These are phyloP conservation scores for Neuroterus valhalla DNA, from an alignment of 1,140 invertebrate genomes.

Conservation along the genomic window DNA sequence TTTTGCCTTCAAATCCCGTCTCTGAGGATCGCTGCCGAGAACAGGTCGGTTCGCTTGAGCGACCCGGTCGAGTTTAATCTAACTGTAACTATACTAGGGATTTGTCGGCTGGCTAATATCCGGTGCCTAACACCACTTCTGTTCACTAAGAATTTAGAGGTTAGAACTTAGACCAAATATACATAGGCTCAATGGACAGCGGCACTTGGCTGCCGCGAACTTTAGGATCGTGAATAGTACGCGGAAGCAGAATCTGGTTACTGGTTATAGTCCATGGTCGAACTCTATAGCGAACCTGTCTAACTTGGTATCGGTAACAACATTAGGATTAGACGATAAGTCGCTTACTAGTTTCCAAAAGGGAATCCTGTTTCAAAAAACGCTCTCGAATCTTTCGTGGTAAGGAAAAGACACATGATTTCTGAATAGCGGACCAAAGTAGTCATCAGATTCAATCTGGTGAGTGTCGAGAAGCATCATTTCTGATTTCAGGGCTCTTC, in stretches of 20 bases:
- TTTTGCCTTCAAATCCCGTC: slow-evolving; percentile 17
- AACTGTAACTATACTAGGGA: slow-evolving; percentile 63
- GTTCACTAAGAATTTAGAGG: slow-evolving; percentile 44
- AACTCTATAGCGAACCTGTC: background rate
- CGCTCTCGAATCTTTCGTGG: slow-evolving; percentile 42
- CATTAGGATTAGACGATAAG: slow-evolving; percentile 32
- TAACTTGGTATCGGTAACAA: slow-evolving; percentile 18
- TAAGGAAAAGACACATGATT: slow-evolving; percentile 17
- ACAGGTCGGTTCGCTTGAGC: slow-evolving; percentile 60
- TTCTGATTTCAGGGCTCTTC: too few species aligned
- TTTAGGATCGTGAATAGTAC: slow-evolving; percentile 32
- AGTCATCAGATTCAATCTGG: background rate
- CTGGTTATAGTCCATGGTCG: slow-evolving; percentile 31
- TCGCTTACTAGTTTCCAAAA: slow-evolving; percentile 43
- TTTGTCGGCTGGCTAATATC: slow-evolving; percentile 53
- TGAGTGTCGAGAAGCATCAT: background rate
- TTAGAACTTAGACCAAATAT: slow-evolving; percentile 42
- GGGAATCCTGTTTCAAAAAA: slow-evolving; percentile 45
- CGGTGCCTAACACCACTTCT: slow-evolving; percentile 46
- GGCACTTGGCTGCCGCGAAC: too few species aligned
- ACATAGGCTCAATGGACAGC: too few species aligned
- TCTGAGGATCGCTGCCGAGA: slow-evolving; percentile 40
- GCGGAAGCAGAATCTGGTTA: slow-evolving; percentile 31
- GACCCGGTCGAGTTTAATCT: slow-evolving; percentile 67
- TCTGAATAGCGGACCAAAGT: slow-evolving; percentile 38